Conservation (phyloP, 2,888 invertebrate genomes). For the Disparrhopalites patrizii region DNA sequence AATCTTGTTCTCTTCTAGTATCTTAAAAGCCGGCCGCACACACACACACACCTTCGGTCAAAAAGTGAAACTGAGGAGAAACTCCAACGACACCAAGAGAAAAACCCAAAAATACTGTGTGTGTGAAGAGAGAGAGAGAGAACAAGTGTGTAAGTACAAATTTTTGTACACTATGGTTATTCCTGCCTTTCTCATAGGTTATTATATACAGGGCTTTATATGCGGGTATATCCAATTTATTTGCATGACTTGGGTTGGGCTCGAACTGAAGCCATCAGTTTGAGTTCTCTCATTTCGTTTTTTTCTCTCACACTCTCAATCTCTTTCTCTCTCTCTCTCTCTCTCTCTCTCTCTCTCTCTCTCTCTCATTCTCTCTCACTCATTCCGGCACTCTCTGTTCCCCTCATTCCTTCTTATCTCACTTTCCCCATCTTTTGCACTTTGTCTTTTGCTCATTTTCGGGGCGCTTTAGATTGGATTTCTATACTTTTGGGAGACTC, state of each 20-base stretch:
- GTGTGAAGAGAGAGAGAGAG: too few relatives aligned
- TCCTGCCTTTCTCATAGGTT: too few relatives aligned
- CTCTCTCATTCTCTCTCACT: neutral
- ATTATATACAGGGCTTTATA: too few relatives aligned
- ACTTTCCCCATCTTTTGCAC: neutral
- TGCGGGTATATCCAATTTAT: conserved; percentile 20
- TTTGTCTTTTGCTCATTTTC: too few relatives aligned
- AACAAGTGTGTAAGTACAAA: too few relatives aligned
- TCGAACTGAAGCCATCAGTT: neutral
- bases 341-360: neutral
- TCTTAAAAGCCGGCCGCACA: neutral
- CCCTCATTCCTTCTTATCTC: neutral
- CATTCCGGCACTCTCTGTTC: neutral
- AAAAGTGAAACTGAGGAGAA: neutral
- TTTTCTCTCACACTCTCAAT: neutral
- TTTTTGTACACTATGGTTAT: neutral
- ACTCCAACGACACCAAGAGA: too few relatives aligned
- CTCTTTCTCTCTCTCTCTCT: neutral
- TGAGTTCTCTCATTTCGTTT: neutral
- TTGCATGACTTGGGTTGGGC: conserved; percentile 8
- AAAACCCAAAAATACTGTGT: too few relatives aligned
- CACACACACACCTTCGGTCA: neutral
- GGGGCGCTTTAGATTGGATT: too few relatives aligned
- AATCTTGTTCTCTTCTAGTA: neutral
- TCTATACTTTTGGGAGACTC: too few relatives aligned